phyloP scores from a whole-genome alignment of 2,797 vertebrate genomes.

The Poecile montanus region DNA sequence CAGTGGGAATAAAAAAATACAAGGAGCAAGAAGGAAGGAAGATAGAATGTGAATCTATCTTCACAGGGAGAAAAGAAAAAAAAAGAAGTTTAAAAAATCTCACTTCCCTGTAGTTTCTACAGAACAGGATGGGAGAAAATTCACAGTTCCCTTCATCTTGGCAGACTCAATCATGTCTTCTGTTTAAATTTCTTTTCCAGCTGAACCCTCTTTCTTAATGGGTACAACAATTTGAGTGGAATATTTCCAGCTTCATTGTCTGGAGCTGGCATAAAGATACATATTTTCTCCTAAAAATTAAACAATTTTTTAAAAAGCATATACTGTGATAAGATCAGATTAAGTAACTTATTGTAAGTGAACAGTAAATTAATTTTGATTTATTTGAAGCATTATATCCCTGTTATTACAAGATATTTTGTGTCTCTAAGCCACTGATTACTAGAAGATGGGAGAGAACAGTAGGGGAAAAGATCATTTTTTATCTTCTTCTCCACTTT shows the following conservation, averaged over 20 bases:
- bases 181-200: not conserved
- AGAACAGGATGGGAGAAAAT: not conserved
- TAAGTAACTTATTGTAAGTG: not conserved
- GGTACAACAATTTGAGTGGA: not conserved
- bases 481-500: slow-evolving; percentile 19
- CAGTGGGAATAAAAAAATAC: not conserved
- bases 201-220: not conserved
- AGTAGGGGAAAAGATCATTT: not conserved
- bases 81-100: not conserved
- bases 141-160: not conserved
- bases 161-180: not conserved
- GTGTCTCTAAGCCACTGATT: not conserved
- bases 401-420: not conserved
- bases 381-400: not conserved
- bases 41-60: not conserved
- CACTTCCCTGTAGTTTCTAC: not conserved
- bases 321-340: not conserved
- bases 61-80: fast-evolving
- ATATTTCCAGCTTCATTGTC: not conserved
- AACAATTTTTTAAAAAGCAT: not conserved
- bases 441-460: not conserved
- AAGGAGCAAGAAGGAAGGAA: not conserved
- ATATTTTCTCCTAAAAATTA: not conserved
- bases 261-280: not conserved
- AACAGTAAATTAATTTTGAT: not conserved